A percentile compares a stretch with the other conserved stretches of the same genome.
These are phyloP conservation scores for Tethea ocularis DNA, from an alignment of 2,888 invertebrate species.

Conservation along the genomic window DNA sequence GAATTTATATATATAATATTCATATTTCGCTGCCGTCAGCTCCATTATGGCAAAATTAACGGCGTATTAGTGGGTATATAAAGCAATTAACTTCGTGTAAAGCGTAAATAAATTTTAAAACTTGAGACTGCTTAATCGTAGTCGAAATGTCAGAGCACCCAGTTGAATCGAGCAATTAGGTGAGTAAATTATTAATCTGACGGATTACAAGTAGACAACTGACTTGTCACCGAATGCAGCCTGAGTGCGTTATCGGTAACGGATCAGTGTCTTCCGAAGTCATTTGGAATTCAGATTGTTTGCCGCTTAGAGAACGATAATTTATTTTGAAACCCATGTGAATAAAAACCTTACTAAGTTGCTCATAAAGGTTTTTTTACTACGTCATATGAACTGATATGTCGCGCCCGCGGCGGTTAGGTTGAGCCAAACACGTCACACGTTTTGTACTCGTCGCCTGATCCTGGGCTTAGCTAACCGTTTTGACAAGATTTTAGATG, in stretches of 20 bases:
- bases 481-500: conserved; percentile 80
- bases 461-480: conserved; percentile 81
- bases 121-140: conserved; percentile 37
- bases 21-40: conserved; percentile 58
- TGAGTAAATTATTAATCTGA: conserved; percentile 60
- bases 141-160: conserved; percentile 18
- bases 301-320: conserved; percentile 56
- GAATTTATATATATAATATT: conserved; percentile 60
- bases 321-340: conserved; percentile 18
- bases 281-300: conserved; percentile 75
- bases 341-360: conserved; percentile 42
- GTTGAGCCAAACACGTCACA: conserved; percentile 58
- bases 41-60: conserved; percentile 56
- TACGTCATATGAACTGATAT: conserved; percentile 20
- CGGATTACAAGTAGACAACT: conserved; percentile 73
- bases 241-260: conserved; percentile 77
- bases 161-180: conserved; percentile 44
- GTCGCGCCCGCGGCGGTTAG: conserved; percentile 43
- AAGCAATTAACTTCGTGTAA: conserved; percentile 48
- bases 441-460: conserved; percentile 78
- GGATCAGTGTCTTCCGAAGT: conserved; percentile 77
- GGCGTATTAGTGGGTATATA: conserved; percentile 48
- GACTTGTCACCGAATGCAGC: conserved; percentile 76
- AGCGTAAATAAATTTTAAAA: conserved; percentile 37
- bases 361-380: conserved; percentile 23